Evolutionary conservation across 2,797 vertebrate species (phyloP).

Genomic region (Takifugu rubripes): DNA sequence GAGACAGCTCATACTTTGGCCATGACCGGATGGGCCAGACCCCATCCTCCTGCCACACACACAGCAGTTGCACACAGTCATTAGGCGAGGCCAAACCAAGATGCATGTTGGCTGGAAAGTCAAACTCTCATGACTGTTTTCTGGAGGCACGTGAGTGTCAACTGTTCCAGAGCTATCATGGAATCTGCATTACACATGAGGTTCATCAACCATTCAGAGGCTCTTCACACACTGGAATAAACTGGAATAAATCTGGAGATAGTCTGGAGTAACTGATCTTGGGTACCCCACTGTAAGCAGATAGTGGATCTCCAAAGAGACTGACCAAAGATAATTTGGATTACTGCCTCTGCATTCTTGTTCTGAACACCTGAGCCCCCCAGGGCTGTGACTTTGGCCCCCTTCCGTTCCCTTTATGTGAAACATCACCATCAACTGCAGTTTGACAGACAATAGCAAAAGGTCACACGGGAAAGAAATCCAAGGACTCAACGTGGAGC

Average conservation of each 20-base stretch:
- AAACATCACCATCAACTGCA: too few species aligned
- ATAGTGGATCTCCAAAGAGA: neutral
- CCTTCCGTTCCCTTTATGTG: neutral
- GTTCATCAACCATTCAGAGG: neutral
- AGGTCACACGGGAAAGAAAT: too few species aligned
- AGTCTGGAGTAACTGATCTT: neutral
- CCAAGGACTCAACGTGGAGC: too few species aligned
- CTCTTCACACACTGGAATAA: neutral
- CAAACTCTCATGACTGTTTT: neutral
- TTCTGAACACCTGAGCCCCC: neutral
- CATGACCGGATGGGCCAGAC: neutral
- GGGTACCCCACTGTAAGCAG: neutral
- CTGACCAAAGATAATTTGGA: neutral
- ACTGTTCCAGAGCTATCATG: neutral
- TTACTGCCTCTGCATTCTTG: neutral
- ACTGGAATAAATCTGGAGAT: neutral
- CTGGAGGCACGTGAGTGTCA: neutral
- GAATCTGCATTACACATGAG: neutral
- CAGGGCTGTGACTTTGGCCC: neutral
- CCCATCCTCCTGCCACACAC: neutral
- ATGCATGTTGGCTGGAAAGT: neutral
- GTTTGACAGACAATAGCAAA: too few species aligned
- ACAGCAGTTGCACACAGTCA: neutral
- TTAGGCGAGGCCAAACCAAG: neutral
- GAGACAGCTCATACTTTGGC: neutral